phyloP scores from a whole-genome alignment of 2,888 invertebrate genomes.

The Zeuzera pyrina region DNA sequence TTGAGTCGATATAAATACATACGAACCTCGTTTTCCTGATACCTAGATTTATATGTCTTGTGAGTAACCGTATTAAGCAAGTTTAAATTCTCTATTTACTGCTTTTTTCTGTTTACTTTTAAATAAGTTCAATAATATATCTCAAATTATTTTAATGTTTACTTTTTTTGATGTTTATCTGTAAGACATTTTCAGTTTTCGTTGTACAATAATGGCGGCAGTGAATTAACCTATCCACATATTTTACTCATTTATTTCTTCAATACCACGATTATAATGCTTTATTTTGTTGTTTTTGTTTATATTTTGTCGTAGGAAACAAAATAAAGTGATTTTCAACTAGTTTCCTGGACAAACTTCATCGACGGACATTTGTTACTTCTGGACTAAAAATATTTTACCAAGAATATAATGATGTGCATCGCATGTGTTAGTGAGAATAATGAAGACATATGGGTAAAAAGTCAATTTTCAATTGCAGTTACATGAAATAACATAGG shows the following conservation, averaged over 20 bases:
- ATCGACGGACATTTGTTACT: slow-evolving; percentile 60
- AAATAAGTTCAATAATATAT: slow-evolving; percentile 20
- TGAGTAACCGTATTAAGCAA: slow-evolving; percentile 37
- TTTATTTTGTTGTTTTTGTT: slow-evolving; percentile 39
- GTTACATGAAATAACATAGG: slow-evolving; percentile 64
- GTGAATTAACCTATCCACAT: slow-evolving; percentile 66
- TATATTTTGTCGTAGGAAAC: slow-evolving; percentile 52
- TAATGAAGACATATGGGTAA: slow-evolving; percentile 52
- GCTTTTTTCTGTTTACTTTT: slow-evolving; percentile 14
- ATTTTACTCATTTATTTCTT: slow-evolving; percentile 39
- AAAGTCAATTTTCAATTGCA: slow-evolving; percentile 65
- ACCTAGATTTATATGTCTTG: slow-evolving; percentile 52
- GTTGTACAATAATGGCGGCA: slow-evolving; percentile 72
- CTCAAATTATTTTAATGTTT: slow-evolving; percentile 52
- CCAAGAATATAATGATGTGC: slow-evolving; percentile 52
- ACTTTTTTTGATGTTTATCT: slow-evolving; percentile 67
- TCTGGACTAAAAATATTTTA: slow-evolving; percentile 65
- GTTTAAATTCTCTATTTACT: slow-evolving; percentile 9
- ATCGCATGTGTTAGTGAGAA: slow-evolving; percentile 35
- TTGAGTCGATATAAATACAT: slow-evolving; percentile 38
- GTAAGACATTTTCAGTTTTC: slow-evolving; percentile 64
- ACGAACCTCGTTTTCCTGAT: slow-evolving; percentile 61
- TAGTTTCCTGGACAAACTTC: slow-evolving; percentile 64
- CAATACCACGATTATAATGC: slow-evolving; percentile 20
- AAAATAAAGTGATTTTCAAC: slow-evolving; percentile 46